phyloP scores from a whole-genome alignment of 2,888 invertebrate species.

The Graphium colonna region DNA sequence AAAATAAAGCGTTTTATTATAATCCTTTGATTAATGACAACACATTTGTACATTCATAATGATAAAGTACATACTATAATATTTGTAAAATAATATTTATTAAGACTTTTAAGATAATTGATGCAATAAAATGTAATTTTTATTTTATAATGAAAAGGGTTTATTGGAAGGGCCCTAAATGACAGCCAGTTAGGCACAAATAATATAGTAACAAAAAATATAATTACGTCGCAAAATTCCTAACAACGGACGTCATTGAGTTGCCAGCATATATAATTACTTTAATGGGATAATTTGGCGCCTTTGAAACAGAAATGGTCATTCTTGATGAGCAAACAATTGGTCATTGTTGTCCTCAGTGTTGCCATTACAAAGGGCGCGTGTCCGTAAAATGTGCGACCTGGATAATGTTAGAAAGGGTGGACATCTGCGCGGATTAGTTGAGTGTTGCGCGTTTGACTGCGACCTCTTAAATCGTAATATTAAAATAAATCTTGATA shows the following conservation, averaged over 20 bases:
- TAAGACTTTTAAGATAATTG: too few species aligned
- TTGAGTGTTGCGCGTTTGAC: slow-evolving; percentile 41
- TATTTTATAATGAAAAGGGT: too few species aligned
- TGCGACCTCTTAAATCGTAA: background rate
- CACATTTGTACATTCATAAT: too few species aligned
- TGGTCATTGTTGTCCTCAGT: slow-evolving; percentile 51
- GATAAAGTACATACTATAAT: background rate
- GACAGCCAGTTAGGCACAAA: background rate
- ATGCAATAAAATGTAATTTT: too few species aligned
- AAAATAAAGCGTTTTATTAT: too few species aligned
- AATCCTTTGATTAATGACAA: too few species aligned
- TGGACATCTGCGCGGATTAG: slow-evolving; percentile 45
- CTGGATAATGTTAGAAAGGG: slow-evolving; percentile 45
- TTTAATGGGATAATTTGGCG: slow-evolving; percentile 67
- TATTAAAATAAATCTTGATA: background rate
- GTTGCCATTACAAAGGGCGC: too few species aligned
- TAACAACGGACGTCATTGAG: slow-evolving; percentile 42
- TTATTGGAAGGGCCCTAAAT: background rate
- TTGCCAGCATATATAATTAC: too few species aligned
- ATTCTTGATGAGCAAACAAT: slow-evolving; percentile 44
- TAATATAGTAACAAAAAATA: background rate
- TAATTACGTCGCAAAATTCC: too few species aligned
- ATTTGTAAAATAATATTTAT: too few species aligned
- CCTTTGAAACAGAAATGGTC: slow-evolving; percentile 55
- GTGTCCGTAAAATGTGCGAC: slow-evolving; percentile 48